Evolutionary conservation across 2,888 invertebrate species (phyloP).

Genomic region (Nineta flava): DNA sequence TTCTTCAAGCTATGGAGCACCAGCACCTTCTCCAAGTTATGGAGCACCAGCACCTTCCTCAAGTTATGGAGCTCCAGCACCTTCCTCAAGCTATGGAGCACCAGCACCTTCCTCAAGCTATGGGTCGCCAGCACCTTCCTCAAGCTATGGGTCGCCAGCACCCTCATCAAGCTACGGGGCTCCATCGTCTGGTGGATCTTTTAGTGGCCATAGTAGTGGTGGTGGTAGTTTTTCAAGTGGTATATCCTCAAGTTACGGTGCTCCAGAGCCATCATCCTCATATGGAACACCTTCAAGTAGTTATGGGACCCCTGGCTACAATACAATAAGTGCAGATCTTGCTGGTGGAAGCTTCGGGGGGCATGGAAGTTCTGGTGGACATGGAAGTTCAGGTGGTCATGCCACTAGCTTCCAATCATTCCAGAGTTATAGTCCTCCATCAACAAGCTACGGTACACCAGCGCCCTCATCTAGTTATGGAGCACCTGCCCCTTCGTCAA

Average conservation of each 20-base stretch:
- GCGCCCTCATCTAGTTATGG: conserved; percentile 12
- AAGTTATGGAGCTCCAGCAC: conserved; percentile 12
- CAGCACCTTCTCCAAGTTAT: conserved; percentile 5
- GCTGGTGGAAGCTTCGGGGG: too few species aligned
- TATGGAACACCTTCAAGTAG: conserved; percentile 13
- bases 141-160: conserved; percentile 8
- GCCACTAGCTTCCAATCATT: conserved; percentile 9
- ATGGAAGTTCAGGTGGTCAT: background rate
- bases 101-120: conserved; percentile 7
- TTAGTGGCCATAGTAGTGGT: conserved; percentile 8
- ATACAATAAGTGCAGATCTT: too few species aligned
- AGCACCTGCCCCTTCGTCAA: conserved; percentile 11
- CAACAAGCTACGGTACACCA: conserved; percentile 10
- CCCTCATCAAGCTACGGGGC: conserved; percentile 8
- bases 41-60: conserved; percentile 8
- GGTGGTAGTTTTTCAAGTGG: background rate
- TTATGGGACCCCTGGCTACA: background rate
- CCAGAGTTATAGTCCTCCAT: conserved; percentile 14
- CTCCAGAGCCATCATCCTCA: conserved; percentile 11
- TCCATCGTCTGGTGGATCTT: conserved; percentile 11
- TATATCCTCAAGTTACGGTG: conserved; percentile 7
- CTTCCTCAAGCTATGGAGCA: conserved; percentile 10
- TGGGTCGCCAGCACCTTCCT: conserved; percentile 9
- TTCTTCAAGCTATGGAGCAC: conserved; percentile 7
- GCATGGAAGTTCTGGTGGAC: background rate